phyloP scores from a whole-genome alignment of 2,888 invertebrate species.

The Taphrorychus bicolor region DNA sequence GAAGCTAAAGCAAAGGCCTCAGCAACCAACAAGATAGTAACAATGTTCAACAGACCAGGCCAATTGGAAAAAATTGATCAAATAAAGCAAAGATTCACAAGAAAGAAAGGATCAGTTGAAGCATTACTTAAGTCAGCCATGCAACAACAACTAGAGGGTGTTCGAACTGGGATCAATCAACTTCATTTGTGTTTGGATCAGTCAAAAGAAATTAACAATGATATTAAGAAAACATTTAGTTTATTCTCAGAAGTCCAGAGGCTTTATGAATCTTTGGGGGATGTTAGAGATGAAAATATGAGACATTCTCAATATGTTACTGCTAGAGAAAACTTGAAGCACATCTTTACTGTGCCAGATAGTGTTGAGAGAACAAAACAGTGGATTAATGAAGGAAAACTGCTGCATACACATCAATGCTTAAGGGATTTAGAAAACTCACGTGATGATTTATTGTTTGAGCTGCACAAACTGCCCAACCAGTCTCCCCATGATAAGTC shows the following conservation, averaged over 20 bases:
- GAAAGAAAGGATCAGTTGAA: conserved; percentile 90
- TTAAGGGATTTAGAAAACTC: conserved; percentile 96
- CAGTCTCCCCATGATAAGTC: conserved; percentile 90
- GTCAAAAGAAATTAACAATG: conserved; percentile 74
- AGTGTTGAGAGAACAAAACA: conserved; percentile 94
- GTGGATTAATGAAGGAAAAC: conserved; percentile 93
- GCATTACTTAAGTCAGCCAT: conserved; percentile 97
- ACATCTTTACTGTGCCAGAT: conserved; percentile 97
- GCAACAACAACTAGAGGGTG: conserved; percentile 97
- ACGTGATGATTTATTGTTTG: conserved; percentile 92
- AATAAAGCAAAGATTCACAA: conserved; percentile 74
- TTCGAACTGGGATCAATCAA: conserved; percentile 90
- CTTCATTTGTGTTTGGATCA: conserved; percentile 85
- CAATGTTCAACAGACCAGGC: conserved; percentile 92
- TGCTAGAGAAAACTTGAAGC: conserved; percentile 97
- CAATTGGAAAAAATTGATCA: conserved; percentile 92
- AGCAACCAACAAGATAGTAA: conserved; percentile 85
- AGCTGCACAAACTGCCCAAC: conserved; percentile 91
- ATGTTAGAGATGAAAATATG: conserved; percentile 91
- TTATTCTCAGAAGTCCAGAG: conserved; percentile 79
- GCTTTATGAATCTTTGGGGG: conserved; percentile 80
- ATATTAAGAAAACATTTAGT: conserved; percentile 78
- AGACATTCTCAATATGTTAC: conserved; percentile 97
- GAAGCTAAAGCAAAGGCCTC: conserved; percentile 80
- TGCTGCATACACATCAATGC: conserved; percentile 94